Evolutionary conservation across 1,140 invertebrate species (phyloP), one percentile per base, ranked within the genome.

Genomic region (Anastrepha ludens): DNA sequence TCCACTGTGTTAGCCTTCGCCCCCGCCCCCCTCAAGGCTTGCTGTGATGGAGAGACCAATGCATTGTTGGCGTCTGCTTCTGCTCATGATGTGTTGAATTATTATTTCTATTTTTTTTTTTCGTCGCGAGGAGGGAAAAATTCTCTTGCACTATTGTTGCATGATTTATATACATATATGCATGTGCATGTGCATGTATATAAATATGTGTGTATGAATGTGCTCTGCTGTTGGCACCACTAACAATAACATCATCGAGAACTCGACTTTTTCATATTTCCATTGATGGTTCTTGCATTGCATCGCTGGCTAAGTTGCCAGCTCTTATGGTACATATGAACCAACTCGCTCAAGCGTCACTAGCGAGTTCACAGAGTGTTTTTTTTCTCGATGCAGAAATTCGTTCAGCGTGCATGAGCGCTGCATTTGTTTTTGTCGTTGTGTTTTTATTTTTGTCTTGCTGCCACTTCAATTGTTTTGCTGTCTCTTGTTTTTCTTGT

Each of bases 221-320:
- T 29, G 29, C 29, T 29, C 29, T 29, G 29, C 29, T 29, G 29
- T 29, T 29, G 29, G 29, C 74, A 44, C n/a, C 44, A 17, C 74
- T 29, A 29, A 81, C 74, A 81, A 50, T 15, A 64, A n/a, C n/a
- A 67, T 67, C 7, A 29, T 8, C 41, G 29, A 29, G 29, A 81
- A 47, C 74, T 67, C 64, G 15, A 62, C 50, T 70, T 55, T 55
- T 87, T 87, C 60, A 60, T 70, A 67, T 70, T 87, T 87, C 86
- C 86, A 87, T 87, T 87, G 86, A 87, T 87, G 86, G 86, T 87
- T 87, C 44, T 47, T 47, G 20, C 86, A 64, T 74, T 47, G 44
- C 47, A 20, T 50, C 17, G 47, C 47, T 20, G 13, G 39, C 11
- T n/a, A 4, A 29, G 74, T 55, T 81, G 74, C 74, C 47, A 81